These are phyloP conservation scores for Cheilosia soror DNA, from an alignment of 2,888 invertebrate genomes.

Conservation along the genomic window DNA sequence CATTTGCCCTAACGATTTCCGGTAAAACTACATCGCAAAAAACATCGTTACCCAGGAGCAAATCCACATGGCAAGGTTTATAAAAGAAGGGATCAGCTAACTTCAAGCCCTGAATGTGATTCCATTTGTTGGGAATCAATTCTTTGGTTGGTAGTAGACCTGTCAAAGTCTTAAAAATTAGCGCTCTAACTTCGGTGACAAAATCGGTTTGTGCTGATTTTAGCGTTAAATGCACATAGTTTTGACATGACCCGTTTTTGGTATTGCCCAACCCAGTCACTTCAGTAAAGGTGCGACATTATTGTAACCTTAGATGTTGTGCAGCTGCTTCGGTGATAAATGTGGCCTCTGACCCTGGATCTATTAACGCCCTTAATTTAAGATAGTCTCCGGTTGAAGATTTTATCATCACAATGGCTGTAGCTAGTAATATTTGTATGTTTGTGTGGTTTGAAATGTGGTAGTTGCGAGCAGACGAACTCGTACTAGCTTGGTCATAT, in stretches of 20 bases:
- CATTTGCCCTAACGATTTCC: slow-evolving; percentile 12
- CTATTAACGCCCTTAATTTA: neutral
- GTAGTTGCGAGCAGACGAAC: neutral
- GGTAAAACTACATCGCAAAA: slow-evolving; percentile 18
- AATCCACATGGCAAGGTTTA: slow-evolving; percentile 14
- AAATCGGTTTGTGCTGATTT: slow-evolving; percentile 10
- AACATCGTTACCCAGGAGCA: slow-evolving; percentile 20
- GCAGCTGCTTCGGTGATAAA: slow-evolving; percentile 27
- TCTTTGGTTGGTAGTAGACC: neutral
- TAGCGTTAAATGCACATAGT: neutral
- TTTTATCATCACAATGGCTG: neutral
- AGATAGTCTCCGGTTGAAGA: neutral
- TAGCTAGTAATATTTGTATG: slow-evolving; percentile 1
- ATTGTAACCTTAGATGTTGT: neutral
- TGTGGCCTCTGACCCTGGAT: slow-evolving; percentile 15
- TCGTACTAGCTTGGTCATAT: neutral
- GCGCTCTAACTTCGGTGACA: neutral
- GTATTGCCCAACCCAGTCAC: slow-evolving; percentile 13
- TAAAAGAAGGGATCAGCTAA: slow-evolving; percentile 23
- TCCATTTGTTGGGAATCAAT: slow-evolving; percentile 5
- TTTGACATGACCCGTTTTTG: slow-evolving; percentile 8
- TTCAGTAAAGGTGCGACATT: neutral
- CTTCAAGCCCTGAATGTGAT: slow-evolving; percentile 10
- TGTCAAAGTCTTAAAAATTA: slow-evolving; percentile 13
- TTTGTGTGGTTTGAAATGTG: neutral